Base-by-base conservation (phyloP, 2,888 invertebrate species). In the Hemicrepidius hirtus region DNA sequence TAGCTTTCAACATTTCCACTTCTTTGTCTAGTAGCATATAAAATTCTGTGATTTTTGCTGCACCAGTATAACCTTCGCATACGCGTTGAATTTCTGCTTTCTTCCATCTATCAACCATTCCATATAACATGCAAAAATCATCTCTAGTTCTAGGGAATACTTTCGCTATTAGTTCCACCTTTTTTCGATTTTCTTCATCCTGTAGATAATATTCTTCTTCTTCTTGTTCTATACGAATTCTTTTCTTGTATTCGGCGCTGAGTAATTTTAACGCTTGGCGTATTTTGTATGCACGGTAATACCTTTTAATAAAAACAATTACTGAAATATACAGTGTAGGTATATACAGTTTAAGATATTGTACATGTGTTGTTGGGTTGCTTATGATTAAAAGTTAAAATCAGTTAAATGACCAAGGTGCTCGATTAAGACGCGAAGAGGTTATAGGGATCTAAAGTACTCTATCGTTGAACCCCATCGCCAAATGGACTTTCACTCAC, bases 111-210 rank as follows among this genome's bases (percentile, higher is more conserved):
- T 92, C 93, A 1, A 75, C 88, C 90, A 91, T 89, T 18, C 90
- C 89, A 81, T 92, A 94, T 0, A 95, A 86, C 86, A 94, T 90
- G 77, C 93, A 92, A 80, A 95, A 95, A 84, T 95, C 95, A 78
- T 90, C 90, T 68, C 91, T 89, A 4, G 91, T 90, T 79, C 89
- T 89, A 0, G 95, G 95, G 82, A 91, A 92, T n/a, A 91, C 91
- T 85, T 91, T 92, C 5, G 91, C 90, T 32, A 91, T 86, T 13
- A 92, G 87, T 80, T 92, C 92, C 35, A 85, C 86, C 35, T 88
- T 87, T 74, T 89, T 85, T 63, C 91, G 87, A 73, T 87, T 87
- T 72, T 88, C 88, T 80, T 89, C 86, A 53, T 89, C 89, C 75
- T 88, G 87, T 12, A 74, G 35, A 67, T 84, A 84, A 66, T 85